These are phyloP conservation scores for Labia minor DNA, from an alignment of 2,888 invertebrate species.

Conservation along the genomic window DNA sequence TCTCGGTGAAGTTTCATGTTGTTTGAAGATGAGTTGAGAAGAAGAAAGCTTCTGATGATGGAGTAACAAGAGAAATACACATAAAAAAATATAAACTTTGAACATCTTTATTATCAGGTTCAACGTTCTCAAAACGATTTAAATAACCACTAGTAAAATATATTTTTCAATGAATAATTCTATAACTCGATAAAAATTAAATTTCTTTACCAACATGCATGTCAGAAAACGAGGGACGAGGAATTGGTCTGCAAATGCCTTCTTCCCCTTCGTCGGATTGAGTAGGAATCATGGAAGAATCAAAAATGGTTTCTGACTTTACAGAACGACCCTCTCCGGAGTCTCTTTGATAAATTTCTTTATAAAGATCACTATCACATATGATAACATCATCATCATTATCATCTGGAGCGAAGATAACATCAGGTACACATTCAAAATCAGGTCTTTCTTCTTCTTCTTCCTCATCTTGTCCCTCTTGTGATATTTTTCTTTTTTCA, in stretches of 20 bases:
- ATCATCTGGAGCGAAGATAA: not conserved
- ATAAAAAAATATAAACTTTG: no score
- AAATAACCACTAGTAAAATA: no score
- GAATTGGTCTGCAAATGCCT: not conserved
- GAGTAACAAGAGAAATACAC: no score
- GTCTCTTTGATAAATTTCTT: not conserved
- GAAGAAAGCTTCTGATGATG: no score
- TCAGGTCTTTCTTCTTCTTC: not conserved
- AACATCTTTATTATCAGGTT: no score
- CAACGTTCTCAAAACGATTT: no score
- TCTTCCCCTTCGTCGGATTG: not conserved
- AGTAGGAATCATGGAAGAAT: not conserved
- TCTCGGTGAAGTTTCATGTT: no score
- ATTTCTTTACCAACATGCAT: constrained; percentile 3
- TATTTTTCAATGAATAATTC: no score
- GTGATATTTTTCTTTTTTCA: not conserved
- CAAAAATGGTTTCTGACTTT: not conserved
- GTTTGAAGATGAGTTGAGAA: no score
- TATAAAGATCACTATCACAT: not conserved
- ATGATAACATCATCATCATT: not conserved
- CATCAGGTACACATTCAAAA: not conserved
- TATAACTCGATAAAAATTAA: no score
- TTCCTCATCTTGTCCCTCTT: not conserved
- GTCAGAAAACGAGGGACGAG: not conserved
- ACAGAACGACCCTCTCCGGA: not conserved